A percentile compares a stretch with the other conserved stretches of the same genome.
These are phyloP conservation scores for Resseliella maxima DNA, from an alignment of 2,888 invertebrate genomes.

Conservation along the genomic window DNA sequence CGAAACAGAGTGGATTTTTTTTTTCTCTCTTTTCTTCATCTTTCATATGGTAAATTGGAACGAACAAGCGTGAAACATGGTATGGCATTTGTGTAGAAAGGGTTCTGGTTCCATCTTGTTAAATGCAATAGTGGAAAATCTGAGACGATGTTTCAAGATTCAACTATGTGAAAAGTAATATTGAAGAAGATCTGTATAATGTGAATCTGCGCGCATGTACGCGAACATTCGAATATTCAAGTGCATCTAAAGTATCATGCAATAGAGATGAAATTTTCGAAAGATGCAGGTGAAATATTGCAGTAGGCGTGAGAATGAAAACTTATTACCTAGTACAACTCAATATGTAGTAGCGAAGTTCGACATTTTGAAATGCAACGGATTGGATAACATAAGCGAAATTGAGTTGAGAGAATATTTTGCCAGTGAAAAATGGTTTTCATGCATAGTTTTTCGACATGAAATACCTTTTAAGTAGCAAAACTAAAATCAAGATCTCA, in stretches of 20 bases:
- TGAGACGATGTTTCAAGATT: background rate
- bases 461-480: background rate
- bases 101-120: constrained; percentile 12
- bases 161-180: background rate
- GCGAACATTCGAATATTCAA: constrained; percentile 26
- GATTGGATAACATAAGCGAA: background rate
- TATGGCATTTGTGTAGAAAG: background rate
- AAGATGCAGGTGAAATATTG: constrained; percentile 34
- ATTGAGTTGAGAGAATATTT: background rate
- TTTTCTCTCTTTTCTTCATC: background rate
- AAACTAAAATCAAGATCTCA: constrained; percentile 1
- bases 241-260: background rate
- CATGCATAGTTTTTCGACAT: background rate
- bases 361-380: constrained; percentile 28
- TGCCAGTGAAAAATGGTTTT: background rate
- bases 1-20: background rate
- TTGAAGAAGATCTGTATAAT: background rate
- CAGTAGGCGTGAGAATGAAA: background rate
- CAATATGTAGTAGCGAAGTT: background rate
- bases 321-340: constrained; percentile 49
- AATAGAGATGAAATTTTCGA: background rate
- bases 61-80: constrained; percentile 32
- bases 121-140: background rate
- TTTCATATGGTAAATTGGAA: background rate
- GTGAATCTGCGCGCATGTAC: background rate